A percentile compares a stretch with the other conserved stretches of the same genome.
phyloP scores from a whole-genome alignment of 2,113 vertebrate genomes.

The Takifugu flavidus region DNA sequence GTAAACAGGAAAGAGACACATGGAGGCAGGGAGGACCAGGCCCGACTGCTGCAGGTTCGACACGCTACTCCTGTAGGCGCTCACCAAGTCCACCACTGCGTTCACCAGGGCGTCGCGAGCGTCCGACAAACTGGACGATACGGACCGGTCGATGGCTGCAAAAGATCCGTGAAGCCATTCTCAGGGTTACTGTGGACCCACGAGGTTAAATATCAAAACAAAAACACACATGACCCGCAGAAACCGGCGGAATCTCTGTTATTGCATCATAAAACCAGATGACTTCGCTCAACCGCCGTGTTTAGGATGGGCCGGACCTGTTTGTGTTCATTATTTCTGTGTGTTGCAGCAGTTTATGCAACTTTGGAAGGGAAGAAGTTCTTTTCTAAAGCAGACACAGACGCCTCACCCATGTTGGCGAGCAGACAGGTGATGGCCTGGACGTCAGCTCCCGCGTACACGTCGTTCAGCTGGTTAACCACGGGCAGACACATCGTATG shows the following conservation, averaged over 20 bases:
- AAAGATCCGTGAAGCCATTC: not conserved
- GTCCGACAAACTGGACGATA: slow-evolving; percentile 88
- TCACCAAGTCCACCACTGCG: slow-evolving; percentile 86
- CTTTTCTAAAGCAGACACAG: not conserved
- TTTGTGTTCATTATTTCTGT: too few relatives aligned
- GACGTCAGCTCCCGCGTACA: slow-evolving; percentile 91
- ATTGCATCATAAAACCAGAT: too few relatives aligned
- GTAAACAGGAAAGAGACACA: slow-evolving; percentile 91
- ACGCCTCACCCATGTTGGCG: slow-evolving; percentile 90
- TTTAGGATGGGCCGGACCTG: too few relatives aligned
- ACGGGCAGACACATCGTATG: slow-evolving; percentile 95
- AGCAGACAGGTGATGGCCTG: slow-evolving; percentile 91
- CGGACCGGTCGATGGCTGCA: slow-evolving; percentile 89
- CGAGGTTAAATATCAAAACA: too few relatives aligned
- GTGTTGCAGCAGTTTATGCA: not conserved
- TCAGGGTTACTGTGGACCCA: too few relatives aligned
- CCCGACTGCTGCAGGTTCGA: slow-evolving; percentile 85
- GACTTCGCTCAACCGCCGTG: too few relatives aligned
- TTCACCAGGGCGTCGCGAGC: slow-evolving; percentile 94
- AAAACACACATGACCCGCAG: too few relatives aligned
- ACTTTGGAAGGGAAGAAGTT: not conserved
- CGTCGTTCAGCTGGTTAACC: slow-evolving; percentile 87
- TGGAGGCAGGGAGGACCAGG: slow-evolving; percentile 80
- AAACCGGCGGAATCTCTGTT: too few relatives aligned
- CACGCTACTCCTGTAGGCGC: slow-evolving; percentile 82